Evolutionary conservation across 2,888 invertebrate genomes (phyloP).

Genomic region (Brassicogethes aeneus): DNA sequence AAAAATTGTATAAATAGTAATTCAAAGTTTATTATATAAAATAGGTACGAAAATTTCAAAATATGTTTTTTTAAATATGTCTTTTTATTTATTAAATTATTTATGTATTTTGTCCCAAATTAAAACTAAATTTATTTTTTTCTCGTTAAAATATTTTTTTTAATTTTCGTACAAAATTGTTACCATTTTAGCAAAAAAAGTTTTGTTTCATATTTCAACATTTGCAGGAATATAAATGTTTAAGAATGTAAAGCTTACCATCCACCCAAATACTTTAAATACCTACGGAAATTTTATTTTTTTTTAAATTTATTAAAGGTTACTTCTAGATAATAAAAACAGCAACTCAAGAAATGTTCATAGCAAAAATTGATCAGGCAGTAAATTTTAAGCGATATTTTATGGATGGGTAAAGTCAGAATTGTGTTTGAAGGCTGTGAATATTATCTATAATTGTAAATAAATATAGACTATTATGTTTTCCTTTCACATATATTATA

Average conservation of each 20-base stretch:
- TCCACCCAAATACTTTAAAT: background rate
- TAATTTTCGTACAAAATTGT: background rate
- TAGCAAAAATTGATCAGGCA: background rate
- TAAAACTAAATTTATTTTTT: background rate
- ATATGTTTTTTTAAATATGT: background rate
- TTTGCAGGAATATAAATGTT: no score
- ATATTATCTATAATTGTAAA: slow-evolving; percentile 26
- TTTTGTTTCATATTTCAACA: no score
- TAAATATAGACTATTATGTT: slow-evolving; percentile 19
- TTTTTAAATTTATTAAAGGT: background rate
- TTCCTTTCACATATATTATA: slow-evolving; percentile 25
- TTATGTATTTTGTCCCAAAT: background rate
- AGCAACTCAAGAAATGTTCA: background rate
- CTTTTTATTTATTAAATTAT: background rate
- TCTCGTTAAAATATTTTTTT: background rate
- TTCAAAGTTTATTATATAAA: no score
- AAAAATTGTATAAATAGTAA: no score
- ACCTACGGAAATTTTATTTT: background rate
- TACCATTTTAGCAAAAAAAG: background rate
- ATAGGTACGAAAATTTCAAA: background rate
- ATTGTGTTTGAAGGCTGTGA: slow-evolving; percentile 33
- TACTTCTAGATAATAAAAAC: background rate
- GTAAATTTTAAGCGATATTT: background rate
- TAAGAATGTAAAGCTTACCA: no score
- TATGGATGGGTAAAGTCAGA: slow-evolving; percentile 16